phyloP scores from a whole-genome alignment of 2,888 invertebrate genomes.

The Miltochrista miniata region DNA sequence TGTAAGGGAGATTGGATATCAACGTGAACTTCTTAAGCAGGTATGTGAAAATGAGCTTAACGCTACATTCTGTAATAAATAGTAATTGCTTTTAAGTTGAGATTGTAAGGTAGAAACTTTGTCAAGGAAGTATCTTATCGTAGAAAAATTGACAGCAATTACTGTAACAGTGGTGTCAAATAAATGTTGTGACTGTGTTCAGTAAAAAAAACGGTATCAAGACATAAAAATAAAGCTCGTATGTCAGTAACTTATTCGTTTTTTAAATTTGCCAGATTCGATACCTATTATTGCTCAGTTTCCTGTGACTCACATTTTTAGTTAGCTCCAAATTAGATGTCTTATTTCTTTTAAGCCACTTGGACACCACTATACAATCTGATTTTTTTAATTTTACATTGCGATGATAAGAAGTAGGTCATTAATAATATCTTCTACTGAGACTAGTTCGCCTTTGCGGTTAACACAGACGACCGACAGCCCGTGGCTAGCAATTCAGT shows the following conservation, averaged over 20 bases:
- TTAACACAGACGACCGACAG: constrained; percentile 48
- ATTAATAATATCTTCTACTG: constrained; percentile 15
- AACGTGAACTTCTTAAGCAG: constrained; percentile 25
- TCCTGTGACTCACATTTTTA: too few relatives aligned
- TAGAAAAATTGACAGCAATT: not conserved
- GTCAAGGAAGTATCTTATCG: constrained; percentile 6
- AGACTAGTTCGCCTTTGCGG: constrained; percentile 29
- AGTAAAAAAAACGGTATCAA: too few relatives aligned
- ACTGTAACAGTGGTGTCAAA: too few relatives aligned
- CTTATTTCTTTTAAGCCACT: too few relatives aligned
- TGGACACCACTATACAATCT: not conserved
- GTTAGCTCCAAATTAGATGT: too few relatives aligned
- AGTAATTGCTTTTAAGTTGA: constrained; percentile 31
- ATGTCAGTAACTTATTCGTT: too few relatives aligned
- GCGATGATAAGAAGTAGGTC: constrained; percentile 20
- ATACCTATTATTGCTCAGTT: too few relatives aligned
- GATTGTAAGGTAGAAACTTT: constrained; percentile 25
- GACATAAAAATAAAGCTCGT: too few relatives aligned
- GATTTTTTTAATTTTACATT: constrained; percentile 12
- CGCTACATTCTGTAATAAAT: constrained; percentile 23
- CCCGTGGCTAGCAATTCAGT: constrained; percentile 58
- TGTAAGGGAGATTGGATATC: not conserved
- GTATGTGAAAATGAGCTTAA: constrained; percentile 3
- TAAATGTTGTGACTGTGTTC: too few relatives aligned
- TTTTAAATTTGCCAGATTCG: too few relatives aligned